These are phyloP conservation scores for Alectoris magna DNA, from an alignment of 2,797 vertebrate genomes.

Conservation along the genomic window DNA sequence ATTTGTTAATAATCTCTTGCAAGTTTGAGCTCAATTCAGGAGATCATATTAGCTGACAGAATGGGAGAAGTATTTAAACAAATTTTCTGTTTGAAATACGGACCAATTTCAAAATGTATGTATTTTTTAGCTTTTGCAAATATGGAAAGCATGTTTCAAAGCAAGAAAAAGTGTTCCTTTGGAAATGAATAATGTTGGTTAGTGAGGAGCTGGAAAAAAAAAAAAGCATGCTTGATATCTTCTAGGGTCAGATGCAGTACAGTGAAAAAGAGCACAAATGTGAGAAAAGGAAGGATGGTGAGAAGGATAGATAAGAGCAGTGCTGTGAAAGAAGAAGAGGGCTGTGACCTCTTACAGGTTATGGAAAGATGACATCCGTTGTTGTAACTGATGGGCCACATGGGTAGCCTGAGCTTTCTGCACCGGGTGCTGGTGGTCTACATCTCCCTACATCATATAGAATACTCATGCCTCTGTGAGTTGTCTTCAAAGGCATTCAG, in stretches of 20 bases:
- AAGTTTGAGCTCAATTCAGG: neutral
- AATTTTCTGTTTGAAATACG: neutral
- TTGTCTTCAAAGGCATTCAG: neutral
- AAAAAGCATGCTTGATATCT: neutral
- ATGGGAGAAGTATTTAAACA: neutral
- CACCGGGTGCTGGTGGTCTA: neutral
- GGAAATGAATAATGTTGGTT: neutral
- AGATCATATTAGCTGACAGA: neutral
- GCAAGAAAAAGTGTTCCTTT: neutral
- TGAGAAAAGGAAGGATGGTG: neutral
- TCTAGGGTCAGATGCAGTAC: neutral
- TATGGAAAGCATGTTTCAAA: neutral
- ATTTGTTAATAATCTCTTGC: neutral
- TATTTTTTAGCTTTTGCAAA: neutral
- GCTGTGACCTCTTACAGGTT: neutral
- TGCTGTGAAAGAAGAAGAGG: neutral
- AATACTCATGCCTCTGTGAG: neutral
- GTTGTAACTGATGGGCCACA: neutral
- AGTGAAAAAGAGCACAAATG: neutral
- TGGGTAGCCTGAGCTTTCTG: neutral
- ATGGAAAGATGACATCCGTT: accelerated
- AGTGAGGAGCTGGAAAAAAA: neutral
- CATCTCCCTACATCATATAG: neutral
- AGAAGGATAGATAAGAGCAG: neutral
- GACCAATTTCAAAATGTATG: neutral